phyloP scores from a whole-genome alignment of 2,797 vertebrate genomes.

The Muscicapa comitata region DNA sequence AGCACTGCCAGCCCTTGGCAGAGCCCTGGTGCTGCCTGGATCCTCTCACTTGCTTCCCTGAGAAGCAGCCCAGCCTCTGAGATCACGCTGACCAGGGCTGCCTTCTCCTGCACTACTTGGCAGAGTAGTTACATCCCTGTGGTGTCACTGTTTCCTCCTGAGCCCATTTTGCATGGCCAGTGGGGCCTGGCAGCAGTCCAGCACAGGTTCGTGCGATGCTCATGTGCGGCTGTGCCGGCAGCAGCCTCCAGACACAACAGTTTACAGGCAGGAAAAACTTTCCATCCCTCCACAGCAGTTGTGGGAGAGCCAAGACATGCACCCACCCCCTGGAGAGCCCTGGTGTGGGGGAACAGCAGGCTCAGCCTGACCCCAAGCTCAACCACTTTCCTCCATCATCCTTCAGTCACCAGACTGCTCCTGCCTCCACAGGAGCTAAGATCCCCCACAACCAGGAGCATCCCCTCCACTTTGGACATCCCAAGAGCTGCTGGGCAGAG shows the following conservation, averaged over 20 bases:
- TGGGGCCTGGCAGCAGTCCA: not conserved
- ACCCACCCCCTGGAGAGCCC: not conserved
- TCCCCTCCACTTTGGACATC: not conserved
- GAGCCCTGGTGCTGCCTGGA: not conserved
- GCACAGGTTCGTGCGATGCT: not conserved
- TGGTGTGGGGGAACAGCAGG: fast-evolving
- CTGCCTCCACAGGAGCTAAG: not conserved
- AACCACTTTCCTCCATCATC: not conserved
- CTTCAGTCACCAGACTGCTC: not conserved
- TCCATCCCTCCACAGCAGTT: not conserved
- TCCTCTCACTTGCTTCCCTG: not conserved
- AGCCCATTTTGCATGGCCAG: not conserved
- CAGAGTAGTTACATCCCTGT: fast-evolving
- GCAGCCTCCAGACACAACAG: constrained; percentile 20
- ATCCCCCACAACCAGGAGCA: fast-evolving
- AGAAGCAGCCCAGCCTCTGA: not conserved
- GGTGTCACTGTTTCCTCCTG: not conserved
- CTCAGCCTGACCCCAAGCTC: not conserved
- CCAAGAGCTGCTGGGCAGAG: not conserved
- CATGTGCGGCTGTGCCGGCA: not conserved
- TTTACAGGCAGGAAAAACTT: not conserved
- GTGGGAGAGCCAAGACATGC: fast-evolving
- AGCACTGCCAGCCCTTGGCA: not conserved
- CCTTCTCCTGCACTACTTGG: not conserved
- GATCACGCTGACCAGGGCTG: not conserved